These are phyloP conservation scores for Ernsta delagoae DNA, from an alignment of 2,888 invertebrate species.

Conservation along the genomic window DNA sequence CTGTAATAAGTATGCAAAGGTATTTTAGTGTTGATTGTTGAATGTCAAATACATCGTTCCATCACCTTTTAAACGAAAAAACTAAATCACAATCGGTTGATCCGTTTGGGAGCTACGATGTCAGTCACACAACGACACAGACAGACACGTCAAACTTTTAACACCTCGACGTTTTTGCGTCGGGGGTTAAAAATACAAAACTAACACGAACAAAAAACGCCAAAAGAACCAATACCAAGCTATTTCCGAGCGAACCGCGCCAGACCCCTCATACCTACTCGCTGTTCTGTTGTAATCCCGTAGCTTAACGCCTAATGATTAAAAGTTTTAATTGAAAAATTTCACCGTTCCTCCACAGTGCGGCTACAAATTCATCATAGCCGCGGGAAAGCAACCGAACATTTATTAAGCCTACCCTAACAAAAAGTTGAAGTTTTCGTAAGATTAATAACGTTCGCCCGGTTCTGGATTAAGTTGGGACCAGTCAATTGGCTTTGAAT, in stretches of 20 bases:
- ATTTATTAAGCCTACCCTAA: slow-evolving; percentile 36
- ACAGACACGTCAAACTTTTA: background rate
- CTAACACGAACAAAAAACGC: background rate
- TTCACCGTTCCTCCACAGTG: slow-evolving; percentile 18
- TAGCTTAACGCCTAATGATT: slow-evolving; percentile 33
- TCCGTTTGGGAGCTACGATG: too few relatives aligned
- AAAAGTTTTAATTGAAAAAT: slow-evolving; percentile 38
- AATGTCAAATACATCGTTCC: too few relatives aligned
- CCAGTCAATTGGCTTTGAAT: slow-evolving; percentile 21
- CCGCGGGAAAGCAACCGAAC: slow-evolving; percentile 32
- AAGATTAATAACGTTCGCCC: slow-evolving; percentile 32
- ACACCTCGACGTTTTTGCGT: too few relatives aligned
- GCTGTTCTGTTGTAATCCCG: slow-evolving; percentile 25
- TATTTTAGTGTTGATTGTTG: too few relatives aligned
- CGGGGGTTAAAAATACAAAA: too few relatives aligned
- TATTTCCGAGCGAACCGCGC: slow-evolving; percentile 3
- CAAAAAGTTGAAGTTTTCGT: slow-evolving; percentile 30
- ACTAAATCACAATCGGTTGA: too few relatives aligned
- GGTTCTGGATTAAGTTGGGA: slow-evolving; percentile 26
- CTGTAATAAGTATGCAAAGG: too few relatives aligned
- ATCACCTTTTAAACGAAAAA: too few relatives aligned
- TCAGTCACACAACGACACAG: too few relatives aligned
- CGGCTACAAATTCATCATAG: slow-evolving; percentile 33
- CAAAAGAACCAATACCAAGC: background rate
- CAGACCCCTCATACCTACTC: too few relatives aligned